These are phyloP conservation scores for Xiphophorus birchmanni DNA, from an alignment of 2,797 vertebrate species.

Conservation along the genomic window DNA sequence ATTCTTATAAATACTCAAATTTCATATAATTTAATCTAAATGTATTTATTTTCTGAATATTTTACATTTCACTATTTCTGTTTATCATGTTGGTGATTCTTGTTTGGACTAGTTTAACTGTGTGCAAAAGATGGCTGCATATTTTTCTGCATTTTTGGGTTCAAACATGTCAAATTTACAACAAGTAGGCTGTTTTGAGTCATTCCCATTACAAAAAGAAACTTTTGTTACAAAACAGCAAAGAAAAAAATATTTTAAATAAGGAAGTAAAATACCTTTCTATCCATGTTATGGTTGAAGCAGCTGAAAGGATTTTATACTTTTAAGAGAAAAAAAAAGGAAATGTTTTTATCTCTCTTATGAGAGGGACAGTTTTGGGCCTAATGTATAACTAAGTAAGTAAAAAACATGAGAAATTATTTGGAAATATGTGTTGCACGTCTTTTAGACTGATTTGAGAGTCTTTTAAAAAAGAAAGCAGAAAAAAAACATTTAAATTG, in stretches of 20 bases:
- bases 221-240: background rate
- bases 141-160: background rate
- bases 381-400: background rate
- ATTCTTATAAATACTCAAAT: background rate
- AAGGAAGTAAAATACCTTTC: background rate
- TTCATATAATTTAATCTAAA: background rate
- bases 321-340: background rate
- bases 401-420: background rate
- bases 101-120: background rate
- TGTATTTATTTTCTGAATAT: background rate
- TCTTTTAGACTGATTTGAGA: background rate
- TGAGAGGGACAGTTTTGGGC: background rate
- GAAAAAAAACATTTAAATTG: constrained; percentile 6
- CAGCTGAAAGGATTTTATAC: background rate
- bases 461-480: background rate
- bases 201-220: background rate
- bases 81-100: background rate
- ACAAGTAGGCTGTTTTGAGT: background rate
- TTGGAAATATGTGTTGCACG: background rate
- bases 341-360: background rate
- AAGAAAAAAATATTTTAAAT: background rate
- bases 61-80: background rate
- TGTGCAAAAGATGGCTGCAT: no score
- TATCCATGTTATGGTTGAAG: background rate
- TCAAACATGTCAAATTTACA: background rate